phyloP scores from a whole-genome alignment of 2,113 vertebrate species.

The Trachemys scripta region DNA sequence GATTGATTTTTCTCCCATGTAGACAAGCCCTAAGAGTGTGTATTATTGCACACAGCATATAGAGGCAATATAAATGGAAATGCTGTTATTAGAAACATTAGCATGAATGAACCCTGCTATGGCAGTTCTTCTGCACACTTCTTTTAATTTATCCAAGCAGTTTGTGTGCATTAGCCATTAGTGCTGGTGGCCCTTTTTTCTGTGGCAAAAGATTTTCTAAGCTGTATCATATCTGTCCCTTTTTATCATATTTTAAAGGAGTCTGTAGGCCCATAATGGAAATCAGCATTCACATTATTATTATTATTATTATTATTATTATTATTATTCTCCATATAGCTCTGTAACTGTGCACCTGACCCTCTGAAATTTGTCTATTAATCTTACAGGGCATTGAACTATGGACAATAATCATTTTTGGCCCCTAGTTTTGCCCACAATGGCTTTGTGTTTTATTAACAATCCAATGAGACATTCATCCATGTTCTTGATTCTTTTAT shows the following conservation, averaged over 20 bases:
- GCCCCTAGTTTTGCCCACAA: background rate
- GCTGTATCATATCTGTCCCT: background rate
- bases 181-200: background rate
- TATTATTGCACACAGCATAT: background rate
- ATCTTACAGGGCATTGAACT: background rate
- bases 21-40: background rate
- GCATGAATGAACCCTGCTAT: background rate
- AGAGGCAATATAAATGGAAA: background rate
- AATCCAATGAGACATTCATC: background rate
- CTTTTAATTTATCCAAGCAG: background rate
- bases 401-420: slow-evolving; percentile 23
- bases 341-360: background rate
- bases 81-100: background rate
- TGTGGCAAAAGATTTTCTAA: rapidly evolving
- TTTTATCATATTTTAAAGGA: background rate
- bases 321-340: background rate
- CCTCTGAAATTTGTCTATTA: slow-evolving; percentile 22
- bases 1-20: background rate
- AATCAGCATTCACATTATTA: background rate
- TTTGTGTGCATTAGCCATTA: background rate
- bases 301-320: background rate
- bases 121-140: background rate
- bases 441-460: background rate
- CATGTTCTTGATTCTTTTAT: background rate
- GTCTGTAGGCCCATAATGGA: background rate